Base-by-base conservation (phyloP, 23 tunicate genomes). In the Oikopleura dioica region DNA sequence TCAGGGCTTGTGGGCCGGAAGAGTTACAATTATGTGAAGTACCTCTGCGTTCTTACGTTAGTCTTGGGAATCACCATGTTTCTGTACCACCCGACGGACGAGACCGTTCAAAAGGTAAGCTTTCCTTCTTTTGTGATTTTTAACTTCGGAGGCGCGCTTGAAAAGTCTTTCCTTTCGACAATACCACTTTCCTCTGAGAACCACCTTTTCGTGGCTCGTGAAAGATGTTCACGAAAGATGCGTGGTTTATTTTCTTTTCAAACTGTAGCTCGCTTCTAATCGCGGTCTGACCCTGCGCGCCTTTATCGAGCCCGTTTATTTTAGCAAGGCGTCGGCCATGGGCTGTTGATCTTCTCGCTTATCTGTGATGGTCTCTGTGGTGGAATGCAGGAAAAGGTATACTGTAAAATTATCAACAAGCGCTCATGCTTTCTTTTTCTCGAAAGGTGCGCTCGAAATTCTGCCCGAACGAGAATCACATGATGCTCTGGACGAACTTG, bases 341-440 rank as follows among this genome's bases (percentile, higher is more conserved):
- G 9, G 16, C 16, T 44, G 16, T 44, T 44, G 97, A 30, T 91
- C 0, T 37, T 82, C 0, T 91, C 97, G 28, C 75, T 91, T 0
- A 82, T 86, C 0, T 67, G 85, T 76, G 97, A 91, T 78, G 97
- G 97, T 9, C 72, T 91, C 21, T 84, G 87, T 69, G 97, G 97
- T 0, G 97, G 82, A n/a, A 85, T 91, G 35, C 97, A 91, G 68
- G 97, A 91, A 69, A 77, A 80, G n/a, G n/a, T n/a, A n/a, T n/a
- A n/a, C n/a, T n/a, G n/a, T n/a, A n/a, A n/a, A n/a, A n/a, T n/a
- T n/a, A n/a, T n/a, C n/a, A n/a, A n/a, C n/a, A n/a, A n/a, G n/a
- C n/a, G n/a, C n/a, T n/a, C n/a, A n/a, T n/a, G n/a, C n/a, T n/a
- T n/a, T n/a, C n/a, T n/a, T n/a, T n/a, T n/a, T n/a, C n/a, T n/a